phyloP scores from a whole-genome alignment of 2,888 invertebrate species.

The Athetis lepigone region DNA sequence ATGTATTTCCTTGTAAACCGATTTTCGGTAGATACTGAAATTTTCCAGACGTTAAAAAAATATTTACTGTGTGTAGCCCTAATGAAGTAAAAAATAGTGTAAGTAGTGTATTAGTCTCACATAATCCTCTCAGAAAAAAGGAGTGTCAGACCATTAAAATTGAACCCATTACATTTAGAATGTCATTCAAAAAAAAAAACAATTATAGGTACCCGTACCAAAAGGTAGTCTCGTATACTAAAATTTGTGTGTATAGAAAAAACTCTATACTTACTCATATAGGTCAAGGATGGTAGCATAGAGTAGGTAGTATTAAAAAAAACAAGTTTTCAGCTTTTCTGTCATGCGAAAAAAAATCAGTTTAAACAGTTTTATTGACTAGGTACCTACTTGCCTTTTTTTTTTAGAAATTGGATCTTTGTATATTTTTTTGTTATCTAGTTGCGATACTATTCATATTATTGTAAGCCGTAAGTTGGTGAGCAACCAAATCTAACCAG shows the following conservation, averaged over 20 bases:
- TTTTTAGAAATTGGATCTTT: slow-evolving; percentile 8
- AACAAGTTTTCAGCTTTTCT: not conserved
- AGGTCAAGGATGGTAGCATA: not conserved
- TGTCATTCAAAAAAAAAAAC: not conserved
- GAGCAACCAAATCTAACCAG: not conserved
- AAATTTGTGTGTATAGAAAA: not conserved
- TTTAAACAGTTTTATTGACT: not conserved
- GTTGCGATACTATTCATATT: too few relatives aligned
- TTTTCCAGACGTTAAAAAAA: too few relatives aligned
- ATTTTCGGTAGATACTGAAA: too few relatives aligned
- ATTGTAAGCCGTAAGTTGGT: not conserved
- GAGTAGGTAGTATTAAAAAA: not conserved
- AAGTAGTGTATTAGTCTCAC: too few relatives aligned
- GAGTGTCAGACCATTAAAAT: not conserved
- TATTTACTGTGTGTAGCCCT: too few relatives aligned
- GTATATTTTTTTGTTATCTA: not conserved
- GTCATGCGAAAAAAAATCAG: not conserved
- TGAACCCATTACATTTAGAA: not conserved
- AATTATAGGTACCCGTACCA: not conserved
- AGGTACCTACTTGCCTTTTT: too few relatives aligned
- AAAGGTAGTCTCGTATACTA: not conserved
- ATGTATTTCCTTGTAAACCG: too few relatives aligned
- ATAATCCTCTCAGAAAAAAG: too few relatives aligned
- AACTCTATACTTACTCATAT: not conserved
- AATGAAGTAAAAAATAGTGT: too few relatives aligned